Evolutionary conservation across 2,888 invertebrate genomes (phyloP).

Genomic region (Aporophyla nigra): DNA sequence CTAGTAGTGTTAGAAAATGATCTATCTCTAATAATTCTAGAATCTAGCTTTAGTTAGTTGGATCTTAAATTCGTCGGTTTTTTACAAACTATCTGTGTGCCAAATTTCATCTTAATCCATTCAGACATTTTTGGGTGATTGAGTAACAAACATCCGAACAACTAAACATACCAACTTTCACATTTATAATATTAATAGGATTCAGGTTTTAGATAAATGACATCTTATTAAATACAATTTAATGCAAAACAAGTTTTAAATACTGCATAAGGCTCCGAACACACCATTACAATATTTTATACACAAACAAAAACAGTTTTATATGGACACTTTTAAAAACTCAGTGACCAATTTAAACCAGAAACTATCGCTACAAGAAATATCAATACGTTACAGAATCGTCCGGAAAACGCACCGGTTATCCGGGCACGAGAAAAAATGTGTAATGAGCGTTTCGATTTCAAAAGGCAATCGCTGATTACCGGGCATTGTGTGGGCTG

Average conservation of each 20-base stretch:
- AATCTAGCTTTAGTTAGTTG: too few relatives aligned
- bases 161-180: too few relatives aligned
- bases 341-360: neutral
- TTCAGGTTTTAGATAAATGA: neutral
- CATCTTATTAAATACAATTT: neutral
- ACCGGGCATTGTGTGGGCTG: conserved; percentile 83
- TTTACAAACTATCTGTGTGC: too few relatives aligned
- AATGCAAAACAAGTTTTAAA: neutral
- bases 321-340: neutral
- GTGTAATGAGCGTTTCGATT: conserved; percentile 88
- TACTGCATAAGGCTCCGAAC: neutral
- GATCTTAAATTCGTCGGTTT: too few relatives aligned
- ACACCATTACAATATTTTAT: too few relatives aligned
- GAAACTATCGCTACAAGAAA: conserved; percentile 45
- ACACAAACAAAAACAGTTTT: neutral
- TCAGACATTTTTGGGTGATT: too few relatives aligned
- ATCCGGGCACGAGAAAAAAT: conserved; percentile 71
- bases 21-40: neutral
- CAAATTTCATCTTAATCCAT: too few relatives aligned
- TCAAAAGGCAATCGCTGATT: conserved; percentile 90
- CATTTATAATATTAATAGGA: too few relatives aligned
- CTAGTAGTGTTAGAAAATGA: too few relatives aligned
- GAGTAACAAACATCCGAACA: too few relatives aligned
- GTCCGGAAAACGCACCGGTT: conserved; percentile 62
- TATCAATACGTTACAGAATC: conserved; percentile 46